Conservation (phyloP, 2,113 vertebrate genomes). For the Scytalopus superciliaris region DNA sequence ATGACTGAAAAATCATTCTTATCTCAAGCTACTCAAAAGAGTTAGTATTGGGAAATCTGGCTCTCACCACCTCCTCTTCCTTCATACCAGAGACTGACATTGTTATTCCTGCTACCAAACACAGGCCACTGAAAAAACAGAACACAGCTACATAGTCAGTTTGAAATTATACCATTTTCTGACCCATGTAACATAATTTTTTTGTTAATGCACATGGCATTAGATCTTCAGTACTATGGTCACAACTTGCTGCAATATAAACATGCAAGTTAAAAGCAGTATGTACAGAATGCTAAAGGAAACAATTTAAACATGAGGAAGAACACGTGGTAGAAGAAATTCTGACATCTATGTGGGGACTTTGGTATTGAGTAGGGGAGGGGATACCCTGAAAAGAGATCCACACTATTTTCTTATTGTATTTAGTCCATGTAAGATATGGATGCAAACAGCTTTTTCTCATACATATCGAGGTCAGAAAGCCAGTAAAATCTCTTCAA, state of each 20-base stretch:
- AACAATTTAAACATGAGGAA: not conserved
- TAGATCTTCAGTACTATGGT: not conserved
- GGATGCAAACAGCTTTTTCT: not conserved
- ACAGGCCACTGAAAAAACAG: not conserved
- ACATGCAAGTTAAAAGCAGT: not conserved
- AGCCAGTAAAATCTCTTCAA: not conserved
- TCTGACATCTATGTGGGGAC: not conserved
- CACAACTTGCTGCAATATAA: not conserved
- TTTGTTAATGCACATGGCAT: not conserved
- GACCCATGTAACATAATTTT: not conserved
- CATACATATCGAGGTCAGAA: not conserved
- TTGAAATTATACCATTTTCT: not conserved
- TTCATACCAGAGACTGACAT: not conserved
- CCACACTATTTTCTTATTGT: not conserved
- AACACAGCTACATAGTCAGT: not conserved
- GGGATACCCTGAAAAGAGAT: not conserved
- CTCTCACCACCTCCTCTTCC: not conserved
- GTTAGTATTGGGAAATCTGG: not conserved
- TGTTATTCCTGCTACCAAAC: not conserved
- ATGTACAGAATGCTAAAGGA: not conserved
- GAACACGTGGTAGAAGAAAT: not conserved
- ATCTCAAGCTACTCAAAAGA: not conserved
- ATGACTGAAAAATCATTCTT: not conserved
- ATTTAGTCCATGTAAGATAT: not conserved
- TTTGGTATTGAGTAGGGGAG: not conserved